Evolutionary conservation across 2,113 vertebrate species (phyloP), one percentile per base, ranked within the genome.

Genomic region (Hyaena hyaena): DNA sequence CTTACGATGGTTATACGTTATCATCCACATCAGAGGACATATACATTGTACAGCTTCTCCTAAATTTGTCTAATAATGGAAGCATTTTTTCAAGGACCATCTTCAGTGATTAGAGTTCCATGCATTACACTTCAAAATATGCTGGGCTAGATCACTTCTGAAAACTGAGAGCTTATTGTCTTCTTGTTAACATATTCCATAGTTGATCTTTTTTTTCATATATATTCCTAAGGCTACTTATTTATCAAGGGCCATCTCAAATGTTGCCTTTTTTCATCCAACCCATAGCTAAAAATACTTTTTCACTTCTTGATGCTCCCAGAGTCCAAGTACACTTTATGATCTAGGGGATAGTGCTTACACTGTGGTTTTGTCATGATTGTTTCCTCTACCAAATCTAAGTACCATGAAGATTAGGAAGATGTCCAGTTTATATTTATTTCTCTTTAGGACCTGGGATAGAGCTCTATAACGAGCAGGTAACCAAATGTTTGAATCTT

Each of bases 171-270:
- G 1, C 90, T 93, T 85, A 69, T 87, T 92, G 69, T 90, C 31
- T 91, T 93, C 39, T 55, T 82, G 6, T 82, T 93, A 88, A 82
- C 2, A 89, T 39, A 93, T 82, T 84, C 92, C 66, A 68, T 28
- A 31, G 79, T 83, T 63, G 24, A 21, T 77, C 58, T 71, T 95
- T 83, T 89, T 89, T n/a, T 39, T 26, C 8, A 48, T 33, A 55
- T 33, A 14, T 84, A 88, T 65, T 89, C 93, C 80, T 82, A 39
- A 84, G 55, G 45, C 8, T 82, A 86, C 28, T 50, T 61, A 48
- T 84, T 94, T 81, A 90, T 92, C 48, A 97, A 35, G 15, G 50
- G 14, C 4, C 92, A 90, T 48, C 58, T 71, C 48, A 93, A 92
- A 88, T 87, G n/a, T 80, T 26, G 48, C 1, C 21, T 95, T 73